Evolutionary conservation across 2,888 invertebrate genomes (phyloP), one percentile per base, ranked within the genome.

Genomic region (Helobdella robusta): DNA sequence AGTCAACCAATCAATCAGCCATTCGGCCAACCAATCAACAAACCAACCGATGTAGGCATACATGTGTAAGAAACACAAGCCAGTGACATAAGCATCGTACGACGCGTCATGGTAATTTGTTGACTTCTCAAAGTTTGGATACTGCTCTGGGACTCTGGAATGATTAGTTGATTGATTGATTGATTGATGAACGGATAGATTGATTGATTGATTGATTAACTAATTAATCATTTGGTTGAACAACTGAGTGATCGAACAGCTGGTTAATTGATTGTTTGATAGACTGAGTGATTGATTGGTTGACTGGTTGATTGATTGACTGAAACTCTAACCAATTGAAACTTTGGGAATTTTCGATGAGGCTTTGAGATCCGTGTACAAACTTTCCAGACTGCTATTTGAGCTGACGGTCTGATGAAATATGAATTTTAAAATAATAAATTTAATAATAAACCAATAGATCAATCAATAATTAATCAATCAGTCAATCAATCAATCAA

Each of bases 61-160:
- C 62, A 62, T 62, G 50, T 23, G 62, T 2, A 62, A 32, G 34
- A 48, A 62, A 28, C 62, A 62, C 30, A 46, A 20, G 0, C 46
- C 62, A 32, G 62, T 62, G 32, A 62, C 32, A 50, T 28, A 50
- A 23, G 62, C 62, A 20, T 62, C 62, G 62, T 50, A 62, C 8
- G 62, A 28, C n/a, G 62, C 62, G 34, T 62, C 50, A 50, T 62
- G 62, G 46, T 34, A 62, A 23, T 30, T 30, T n/a, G 25, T 6
- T 32, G 28, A 32, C 18, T 46, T 30, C 32, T 25, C 32, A 32
- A 30, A 56, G 32, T 56, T 18, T 28, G 56, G 32, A 30, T 30
- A 56, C 28, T 30, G 30, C 28, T 25, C 56, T 1, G 56, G 56
- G 25, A 56, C 32, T 25, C n/a, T 32, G 28, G 56, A 40, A 40